Percentiles rank a stretch among this genome's conserved stretches.
phyloP scores from a whole-genome alignment of 2,888 invertebrate genomes.

The Petrolisthes cinctipes region DNA sequence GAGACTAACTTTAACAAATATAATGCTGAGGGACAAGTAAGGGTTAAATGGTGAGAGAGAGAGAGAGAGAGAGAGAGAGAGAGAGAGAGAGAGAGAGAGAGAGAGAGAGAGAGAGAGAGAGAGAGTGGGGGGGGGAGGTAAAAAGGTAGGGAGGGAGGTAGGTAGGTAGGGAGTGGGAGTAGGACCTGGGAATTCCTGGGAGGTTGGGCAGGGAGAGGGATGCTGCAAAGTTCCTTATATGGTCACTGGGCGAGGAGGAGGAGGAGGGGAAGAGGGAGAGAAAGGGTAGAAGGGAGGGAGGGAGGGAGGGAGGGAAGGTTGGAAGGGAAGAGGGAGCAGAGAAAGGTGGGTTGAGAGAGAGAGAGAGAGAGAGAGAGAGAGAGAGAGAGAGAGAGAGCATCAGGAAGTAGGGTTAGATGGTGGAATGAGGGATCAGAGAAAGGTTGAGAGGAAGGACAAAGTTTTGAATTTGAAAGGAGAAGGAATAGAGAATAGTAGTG shows the following conservation, averaged over 20 bases:
- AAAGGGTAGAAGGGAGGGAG: neutral
- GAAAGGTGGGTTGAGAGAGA: neutral
- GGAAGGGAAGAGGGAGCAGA: neutral
- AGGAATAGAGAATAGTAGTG: neutral
- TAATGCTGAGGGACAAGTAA: too few species aligned
- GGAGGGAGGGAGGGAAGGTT: neutral
- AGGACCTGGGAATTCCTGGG: neutral
- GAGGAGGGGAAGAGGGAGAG: neutral
- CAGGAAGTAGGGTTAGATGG: neutral
- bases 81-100: too few species aligned
- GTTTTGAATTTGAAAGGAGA: neutral
- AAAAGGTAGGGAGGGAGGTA: neutral
- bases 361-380: neutral
- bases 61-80: too few species aligned
- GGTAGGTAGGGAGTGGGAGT: neutral
- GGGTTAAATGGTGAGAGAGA: too few species aligned
- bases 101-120: too few species aligned
- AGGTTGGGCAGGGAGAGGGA: neutral
- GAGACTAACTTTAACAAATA: too few species aligned
- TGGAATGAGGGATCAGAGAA: neutral
- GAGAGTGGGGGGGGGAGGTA: neutral
- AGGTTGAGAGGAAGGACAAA: neutral
- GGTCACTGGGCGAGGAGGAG: neutral
- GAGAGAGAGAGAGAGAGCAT: neutral
- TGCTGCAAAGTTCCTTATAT: neutral